A percentile compares a stretch with the other conserved stretches of the same genome.
Evolutionary conservation across 2,113 vertebrate species (phyloP).

Genomic region (Ochotona curzoniae): DNA sequence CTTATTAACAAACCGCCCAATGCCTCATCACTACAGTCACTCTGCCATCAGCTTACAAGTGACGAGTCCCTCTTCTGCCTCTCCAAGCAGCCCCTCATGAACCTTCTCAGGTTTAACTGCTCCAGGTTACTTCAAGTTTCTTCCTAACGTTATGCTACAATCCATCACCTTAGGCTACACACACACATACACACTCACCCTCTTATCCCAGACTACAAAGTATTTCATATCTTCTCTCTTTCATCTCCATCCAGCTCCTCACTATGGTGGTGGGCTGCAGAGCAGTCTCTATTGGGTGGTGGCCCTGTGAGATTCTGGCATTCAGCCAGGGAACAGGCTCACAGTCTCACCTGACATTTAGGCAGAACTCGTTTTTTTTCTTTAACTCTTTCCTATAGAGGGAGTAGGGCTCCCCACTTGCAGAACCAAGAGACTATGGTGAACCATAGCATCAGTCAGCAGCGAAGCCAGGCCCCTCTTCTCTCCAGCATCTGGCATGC

Average conservation of each 20-base stretch:
- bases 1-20: background rate
- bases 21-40: background rate
- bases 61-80: background rate
- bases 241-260: background rate
- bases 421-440: background rate
- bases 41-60: background rate
- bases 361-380: background rate
- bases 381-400: background rate
- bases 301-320: background rate
- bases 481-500: background rate
- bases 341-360: background rate
- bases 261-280: background rate
- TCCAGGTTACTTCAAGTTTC: background rate
- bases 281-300: background rate
- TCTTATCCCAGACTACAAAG: background rate
- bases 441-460: background rate
- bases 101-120: background rate
- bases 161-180: background rate
- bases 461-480: background rate
- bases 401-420: constrained; percentile 30
- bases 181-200: background rate
- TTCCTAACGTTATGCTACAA: background rate
- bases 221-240: background rate
- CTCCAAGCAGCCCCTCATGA: background rate
- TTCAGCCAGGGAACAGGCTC: background rate